Evolutionary conservation across 2,113 vertebrate species (phyloP), one percentile per base, ranked within the genome.

Genomic region (Miniopterus natalensis): DNA sequence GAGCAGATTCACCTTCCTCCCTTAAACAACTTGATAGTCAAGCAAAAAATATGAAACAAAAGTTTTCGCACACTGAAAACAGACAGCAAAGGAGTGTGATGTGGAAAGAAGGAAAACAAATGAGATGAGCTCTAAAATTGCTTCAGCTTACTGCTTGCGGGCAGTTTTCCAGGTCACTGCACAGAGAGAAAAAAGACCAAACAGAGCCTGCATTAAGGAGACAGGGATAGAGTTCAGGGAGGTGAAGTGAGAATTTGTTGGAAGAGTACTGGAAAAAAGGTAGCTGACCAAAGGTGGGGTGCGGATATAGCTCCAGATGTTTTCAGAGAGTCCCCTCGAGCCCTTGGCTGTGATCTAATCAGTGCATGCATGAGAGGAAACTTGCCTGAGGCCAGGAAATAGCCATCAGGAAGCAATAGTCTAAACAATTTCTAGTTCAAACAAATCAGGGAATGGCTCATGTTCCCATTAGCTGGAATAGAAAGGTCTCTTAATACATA

Each of bases 101-200:
- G 3, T 13, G 4, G n/a, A 36, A 20, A 66, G 20, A 7, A 79
- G 11, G 21, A 68, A 80, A 68, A 59, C 10, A 71, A 68, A 63
- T 45, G 20, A 57, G 3, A 17, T 65, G 57, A 89, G 21, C 15
- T n/a, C 79, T 95, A 53, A 86, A 57, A 89, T n/a, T 65, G 29
- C 71, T 25, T 31, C 75, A 80, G 12, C 21, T 79, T n/a, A n/a
- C n/a, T 55, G 59, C 45, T 23, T 36, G 17, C 47, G 36, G 21
- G 71, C 31, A 84, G 68, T 90, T 96, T 97, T 97, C 77, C 77
- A 94, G 95, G 77, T 90, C 97, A 85, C 12, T 0, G 17, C 63
- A 80, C 31, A 81, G 61, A 95, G 53, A 90, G 70, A 20, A 61
- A 92, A 83, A 83, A 74, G 49, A 55, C 45, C 57, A 75, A 74